Base-by-base conservation (phyloP, 2,797 vertebrate species). In the Aldrovandia affinis region DNA sequence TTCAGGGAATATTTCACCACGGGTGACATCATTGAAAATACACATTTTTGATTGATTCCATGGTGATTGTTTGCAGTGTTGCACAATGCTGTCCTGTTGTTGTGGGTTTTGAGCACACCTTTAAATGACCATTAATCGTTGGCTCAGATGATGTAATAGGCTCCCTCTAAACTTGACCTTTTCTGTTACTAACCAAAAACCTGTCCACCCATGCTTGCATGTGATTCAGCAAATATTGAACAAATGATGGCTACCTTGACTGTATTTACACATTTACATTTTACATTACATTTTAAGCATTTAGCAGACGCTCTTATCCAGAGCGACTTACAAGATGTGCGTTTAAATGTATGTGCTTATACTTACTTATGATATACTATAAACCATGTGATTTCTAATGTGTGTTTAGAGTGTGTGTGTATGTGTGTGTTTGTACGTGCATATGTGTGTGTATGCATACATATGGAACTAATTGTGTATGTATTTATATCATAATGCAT, bases 11-110 rank as follows among this genome's bases (percentile, higher is more conserved):
- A 88, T 93, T 89, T 85, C 87, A 88, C 83, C 83, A 82, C 87
- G 84, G 81, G 88, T 89, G 89, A 89, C 90, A 79, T 61, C 36
- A 65, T 61, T 84, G 85, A 86, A 77, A 83, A 85, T 85, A 85
- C 83, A 80, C 78, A 85, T 83, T 83, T 86, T 84, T 85, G 85
- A 86, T 86, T 77, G 77, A 83, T 88, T 89, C 83, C 88, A 87
- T 88, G 89, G 93, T 90, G 86, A 87, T 92, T 94, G 88, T 88
- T 61, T 87, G 87, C 88, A 86, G 63, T 80, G 77, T 89, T 90
- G 80, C 61, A 83, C 88, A 89, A 89, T 84, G 77, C 54, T 3
- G 2, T 54, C 82, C 57, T 2, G 39, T 6, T 75, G 81, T 83
- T 78, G 81, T 83, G 84, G 86, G 83, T 83, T 63, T 73, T 47